Conservation (phyloP, 2,797 vertebrate genomes). For the Acridotheres tristis region DNA sequence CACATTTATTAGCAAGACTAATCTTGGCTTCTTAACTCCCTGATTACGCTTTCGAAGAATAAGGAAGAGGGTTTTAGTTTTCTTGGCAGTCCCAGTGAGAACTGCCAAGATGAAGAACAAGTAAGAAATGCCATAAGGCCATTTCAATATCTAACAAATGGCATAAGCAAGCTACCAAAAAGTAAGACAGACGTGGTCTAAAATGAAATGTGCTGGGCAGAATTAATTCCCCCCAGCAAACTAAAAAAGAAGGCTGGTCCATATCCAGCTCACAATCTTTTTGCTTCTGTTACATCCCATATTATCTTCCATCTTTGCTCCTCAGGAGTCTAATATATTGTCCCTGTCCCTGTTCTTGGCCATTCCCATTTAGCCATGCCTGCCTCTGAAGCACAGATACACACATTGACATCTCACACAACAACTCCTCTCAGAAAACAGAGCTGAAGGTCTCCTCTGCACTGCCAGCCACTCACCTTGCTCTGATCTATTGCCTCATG, state of each 20-base stretch:
- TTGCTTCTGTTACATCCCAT: not conserved
- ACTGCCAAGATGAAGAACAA: not conserved
- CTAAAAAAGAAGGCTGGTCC: not conserved
- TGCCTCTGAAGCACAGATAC: not conserved
- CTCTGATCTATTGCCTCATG: not conserved
- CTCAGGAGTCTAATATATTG: accelerated
- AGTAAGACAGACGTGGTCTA: not conserved
- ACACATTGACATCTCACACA: not conserved
- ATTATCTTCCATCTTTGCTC: not conserved
- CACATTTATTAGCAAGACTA: slow-evolving; percentile 10
- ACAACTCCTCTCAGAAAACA: not conserved
- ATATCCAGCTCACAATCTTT: not conserved
- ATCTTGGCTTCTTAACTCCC: not conserved
- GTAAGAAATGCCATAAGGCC: not conserved
- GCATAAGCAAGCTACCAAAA: not conserved
- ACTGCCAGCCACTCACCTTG: not conserved
- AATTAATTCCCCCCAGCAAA: not conserved
- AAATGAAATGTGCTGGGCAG: not conserved
- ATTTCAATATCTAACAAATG: not conserved
- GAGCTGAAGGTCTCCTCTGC: not conserved
- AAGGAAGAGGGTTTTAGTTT: not conserved
- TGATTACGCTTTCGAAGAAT: not conserved
- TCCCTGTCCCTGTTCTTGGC: not conserved
- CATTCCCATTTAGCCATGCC: accelerated
- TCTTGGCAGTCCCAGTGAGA: not conserved